These are phyloP conservation scores for Rhagonycha fulva DNA, from an alignment of 2,888 invertebrate genomes.

Conservation along the genomic window DNA sequence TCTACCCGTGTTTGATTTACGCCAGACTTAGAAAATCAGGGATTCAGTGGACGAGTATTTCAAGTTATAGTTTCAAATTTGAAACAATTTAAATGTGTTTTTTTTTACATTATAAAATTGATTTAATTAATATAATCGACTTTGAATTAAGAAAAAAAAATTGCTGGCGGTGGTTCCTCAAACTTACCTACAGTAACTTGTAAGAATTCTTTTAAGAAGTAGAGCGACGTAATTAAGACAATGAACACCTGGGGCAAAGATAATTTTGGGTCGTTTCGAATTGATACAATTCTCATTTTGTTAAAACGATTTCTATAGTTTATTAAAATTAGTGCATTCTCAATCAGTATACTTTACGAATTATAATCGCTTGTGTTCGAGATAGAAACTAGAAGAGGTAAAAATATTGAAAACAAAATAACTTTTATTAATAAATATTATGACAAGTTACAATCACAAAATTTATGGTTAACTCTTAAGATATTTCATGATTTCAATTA, in stretches of 20 bases:
- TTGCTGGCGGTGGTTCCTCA: background rate
- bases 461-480: background rate
- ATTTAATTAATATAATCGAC: background rate
- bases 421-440: background rate
- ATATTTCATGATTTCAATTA: background rate
- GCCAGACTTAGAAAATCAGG: too few relatives aligned
- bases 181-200: background rate
- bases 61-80: too few relatives aligned
- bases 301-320: background rate
- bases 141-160: background rate
- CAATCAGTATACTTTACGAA: background rate
- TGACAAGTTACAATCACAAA: background rate
- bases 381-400: background rate
- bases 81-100: background rate
- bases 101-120: background rate
- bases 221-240: background rate
- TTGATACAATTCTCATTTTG: background rate
- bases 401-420: background rate
- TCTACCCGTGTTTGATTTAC: too few relatives aligned
- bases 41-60: too few relatives aligned
- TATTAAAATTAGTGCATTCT: background rate
- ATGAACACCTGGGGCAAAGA: background rate
- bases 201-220: background rate
- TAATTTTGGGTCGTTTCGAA: background rate
- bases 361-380: background rate